These are phyloP conservation scores for Apostichopus japonicus DNA, from an alignment of 35 echinoderm and acorn worm genomes.

Conservation along the genomic window DNA sequence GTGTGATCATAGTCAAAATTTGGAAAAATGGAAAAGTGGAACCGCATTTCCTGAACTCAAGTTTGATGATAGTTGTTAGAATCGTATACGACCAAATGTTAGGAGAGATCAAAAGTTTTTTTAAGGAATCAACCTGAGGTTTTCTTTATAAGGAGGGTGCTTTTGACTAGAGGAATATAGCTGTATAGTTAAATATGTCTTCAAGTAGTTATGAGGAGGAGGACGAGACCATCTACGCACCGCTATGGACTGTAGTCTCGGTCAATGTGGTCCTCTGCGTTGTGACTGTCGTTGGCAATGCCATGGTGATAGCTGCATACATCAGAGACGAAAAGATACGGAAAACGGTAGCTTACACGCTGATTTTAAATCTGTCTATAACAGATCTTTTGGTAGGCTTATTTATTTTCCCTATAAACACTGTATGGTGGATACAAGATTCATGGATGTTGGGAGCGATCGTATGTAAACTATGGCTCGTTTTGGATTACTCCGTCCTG, in stretches of 20 bases:
- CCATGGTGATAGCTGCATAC: slow-evolving; percentile 22
- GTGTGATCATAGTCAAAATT: no score
- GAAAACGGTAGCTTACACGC: slow-evolving; percentile 13
- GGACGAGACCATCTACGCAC: not conserved
- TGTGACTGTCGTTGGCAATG: slow-evolving; percentile 22
- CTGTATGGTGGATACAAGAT: slow-evolving; percentile 54
- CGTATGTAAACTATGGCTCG: slow-evolving; percentile 71
- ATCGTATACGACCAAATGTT: no score
- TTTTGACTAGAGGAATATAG: no score
- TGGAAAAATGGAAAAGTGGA: no score
- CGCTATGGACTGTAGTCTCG: not conserved
- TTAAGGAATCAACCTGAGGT: no score
- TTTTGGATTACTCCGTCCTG: slow-evolving; percentile 64
- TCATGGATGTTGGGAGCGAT: slow-evolving; percentile 67
- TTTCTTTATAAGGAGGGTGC: no score
- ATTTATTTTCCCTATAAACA: slow-evolving; percentile 64
- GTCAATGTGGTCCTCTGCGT: slow-evolving; percentile 20
- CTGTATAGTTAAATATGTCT: not conserved
- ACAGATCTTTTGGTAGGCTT: slow-evolving; percentile 74
- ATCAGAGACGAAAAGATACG: slow-evolving; percentile 37
- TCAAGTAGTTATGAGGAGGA: no score
- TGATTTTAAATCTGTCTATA: slow-evolving; percentile 63
- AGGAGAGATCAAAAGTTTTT: no score
- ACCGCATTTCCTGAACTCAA: no score
- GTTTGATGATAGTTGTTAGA: no score